phyloP scores from a whole-genome alignment of 2,113 vertebrate genomes.

The Capricornis sumatraensis region DNA sequence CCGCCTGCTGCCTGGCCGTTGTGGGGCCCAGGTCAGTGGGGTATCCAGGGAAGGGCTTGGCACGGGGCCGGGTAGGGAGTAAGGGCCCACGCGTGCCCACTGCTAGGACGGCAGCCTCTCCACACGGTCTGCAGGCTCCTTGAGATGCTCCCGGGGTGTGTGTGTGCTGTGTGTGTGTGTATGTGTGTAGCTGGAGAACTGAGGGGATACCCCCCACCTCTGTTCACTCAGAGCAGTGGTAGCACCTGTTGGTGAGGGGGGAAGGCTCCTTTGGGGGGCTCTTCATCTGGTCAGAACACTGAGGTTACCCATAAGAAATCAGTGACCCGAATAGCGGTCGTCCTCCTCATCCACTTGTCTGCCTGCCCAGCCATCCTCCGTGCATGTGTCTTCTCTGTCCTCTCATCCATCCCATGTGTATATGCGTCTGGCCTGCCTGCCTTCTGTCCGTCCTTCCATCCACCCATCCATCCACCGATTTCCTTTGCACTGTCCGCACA shows the following conservation, averaged over 20 bases:
- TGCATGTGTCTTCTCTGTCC: neutral
- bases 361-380: accelerated
- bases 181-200: neutral
- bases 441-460: neutral
- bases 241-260: neutral
- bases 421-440: neutral
- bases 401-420: accelerated
- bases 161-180: too few relatives aligned
- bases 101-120: neutral
- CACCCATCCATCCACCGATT: too few relatives aligned
- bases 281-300: neutral
- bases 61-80: accelerated
- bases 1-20: neutral
- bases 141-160: neutral
- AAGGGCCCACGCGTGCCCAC: neutral
- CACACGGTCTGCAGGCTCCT: neutral
- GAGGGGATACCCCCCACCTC: neutral
- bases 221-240: neutral
- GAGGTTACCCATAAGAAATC: accelerated
- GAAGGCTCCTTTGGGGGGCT: neutral
- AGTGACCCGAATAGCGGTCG: neutral
- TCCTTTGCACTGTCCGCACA: neutral
- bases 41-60: neutral
- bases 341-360: neutral
- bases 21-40: neutral